Evolutionary conservation across 2,888 invertebrate genomes (phyloP), one percentile per base, ranked within the genome.

Genomic region (Gymnosoma rotundatum): DNA sequence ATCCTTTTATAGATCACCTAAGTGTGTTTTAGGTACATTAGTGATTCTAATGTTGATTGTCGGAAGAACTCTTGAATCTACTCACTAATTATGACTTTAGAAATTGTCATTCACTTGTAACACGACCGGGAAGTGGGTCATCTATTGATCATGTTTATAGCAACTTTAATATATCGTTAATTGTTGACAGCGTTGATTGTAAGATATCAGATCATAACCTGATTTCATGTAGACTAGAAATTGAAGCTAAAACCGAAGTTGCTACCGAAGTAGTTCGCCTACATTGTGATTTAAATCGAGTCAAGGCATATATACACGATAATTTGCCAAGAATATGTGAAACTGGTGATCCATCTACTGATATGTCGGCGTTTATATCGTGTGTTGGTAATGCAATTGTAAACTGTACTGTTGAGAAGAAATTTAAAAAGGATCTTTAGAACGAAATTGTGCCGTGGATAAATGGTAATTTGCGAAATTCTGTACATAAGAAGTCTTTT

Each of bases 141-240:
- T 45, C 48, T 3, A 64, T 64, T 12, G 21, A 64, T 25, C 48
- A 64, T 25, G 25, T 64, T 20, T 42, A 45, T 12, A 45, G 64
- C n/a, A 50, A 64, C 14, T 48, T 45, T 6, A 10, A 21, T 14
- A 36, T 32, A 7, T 32, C 16, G 7, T 60, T 60, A n/a, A 6
- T 7, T 10, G 32, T 60, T 4, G 36, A 60, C 14, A 16, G 8
- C 8, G 21, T 36, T 7, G 36, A 36, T 9, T 60, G 18, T 36
- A 32, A 60, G 20, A n/a, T 60, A 60, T 60, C 58, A 8, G 58
- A 60, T 7, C 58, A 60, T 7, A 60, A 60, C 32, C 14, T 60
- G 32, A 21, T 60, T 10, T 60, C n/a, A 16, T 60, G 32, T 14
- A 60, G n/a, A 36, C 18, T 52, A 2, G 52, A 8, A 20, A 8